Conservation (phyloP, 2,797 vertebrate genomes). For the Pogoniulus pusillus region DNA sequence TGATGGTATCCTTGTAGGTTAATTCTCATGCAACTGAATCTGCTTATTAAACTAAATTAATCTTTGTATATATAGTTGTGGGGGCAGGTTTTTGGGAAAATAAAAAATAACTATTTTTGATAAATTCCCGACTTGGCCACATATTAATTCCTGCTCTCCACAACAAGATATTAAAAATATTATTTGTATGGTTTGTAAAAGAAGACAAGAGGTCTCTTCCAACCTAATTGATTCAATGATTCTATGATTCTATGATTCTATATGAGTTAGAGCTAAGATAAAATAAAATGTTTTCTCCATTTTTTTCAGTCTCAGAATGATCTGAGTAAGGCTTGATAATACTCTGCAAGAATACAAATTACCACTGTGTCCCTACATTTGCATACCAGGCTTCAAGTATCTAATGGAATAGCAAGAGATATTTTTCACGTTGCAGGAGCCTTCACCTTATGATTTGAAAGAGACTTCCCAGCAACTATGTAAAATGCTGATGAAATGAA, state of each 20-base stretch:
- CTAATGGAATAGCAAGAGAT: background rate
- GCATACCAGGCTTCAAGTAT: background rate
- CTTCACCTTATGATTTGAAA: background rate
- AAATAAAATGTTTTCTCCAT: background rate
- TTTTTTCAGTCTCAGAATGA: background rate
- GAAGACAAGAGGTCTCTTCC: too few relatives aligned
- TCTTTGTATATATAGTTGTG: too few relatives aligned
- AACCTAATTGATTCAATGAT: too few relatives aligned
- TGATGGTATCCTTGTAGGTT: too few relatives aligned
- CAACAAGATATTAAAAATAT: too few relatives aligned
- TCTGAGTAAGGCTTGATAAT: background rate
- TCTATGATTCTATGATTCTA: too few relatives aligned
- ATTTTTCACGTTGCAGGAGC: background rate
- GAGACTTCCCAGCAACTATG: background rate
- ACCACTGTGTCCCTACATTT: background rate
- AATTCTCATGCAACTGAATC: too few relatives aligned
- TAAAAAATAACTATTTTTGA: too few relatives aligned
- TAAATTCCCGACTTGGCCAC: too few relatives aligned
- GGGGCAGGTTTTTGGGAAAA: too few relatives aligned
- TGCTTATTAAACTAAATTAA: too few relatives aligned
- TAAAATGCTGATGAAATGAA: background rate
- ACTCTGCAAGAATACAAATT: background rate
- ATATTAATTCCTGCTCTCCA: too few relatives aligned
- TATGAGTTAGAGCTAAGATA: background rate
- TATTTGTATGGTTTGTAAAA: background rate